These are phyloP conservation scores for Catharus bicknelli DNA, from an alignment of 2,113 vertebrate species.

Conservation along the genomic window DNA sequence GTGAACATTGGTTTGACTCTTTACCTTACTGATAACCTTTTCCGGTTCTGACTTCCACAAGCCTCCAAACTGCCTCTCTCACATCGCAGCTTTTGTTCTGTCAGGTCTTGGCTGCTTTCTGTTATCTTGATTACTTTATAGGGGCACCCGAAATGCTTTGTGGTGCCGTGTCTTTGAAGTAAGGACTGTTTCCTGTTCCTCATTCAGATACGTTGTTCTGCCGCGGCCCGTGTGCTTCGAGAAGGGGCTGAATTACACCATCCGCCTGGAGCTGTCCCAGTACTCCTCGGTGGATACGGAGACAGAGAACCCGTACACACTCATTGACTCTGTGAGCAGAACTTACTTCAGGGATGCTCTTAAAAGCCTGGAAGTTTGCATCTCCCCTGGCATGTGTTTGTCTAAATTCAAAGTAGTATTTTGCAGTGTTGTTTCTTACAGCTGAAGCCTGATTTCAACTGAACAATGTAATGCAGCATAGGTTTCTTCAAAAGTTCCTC, in stretches of 20 bases:
- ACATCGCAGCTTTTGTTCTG: not conserved
- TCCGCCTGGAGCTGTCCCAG: slow-evolving; percentile 86
- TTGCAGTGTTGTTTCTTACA: fast-evolving
- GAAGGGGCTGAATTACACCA: slow-evolving; percentile 89
- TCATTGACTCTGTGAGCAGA: slow-evolving; percentile 93
- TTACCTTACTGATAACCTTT: not conserved
- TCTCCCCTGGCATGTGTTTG: not conserved
- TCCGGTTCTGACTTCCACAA: not conserved
- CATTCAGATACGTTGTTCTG: slow-evolving; percentile 83
- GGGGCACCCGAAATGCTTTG: not conserved
- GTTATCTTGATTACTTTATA: slow-evolving; percentile 19
- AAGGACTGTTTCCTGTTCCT: slow-evolving; percentile 19
- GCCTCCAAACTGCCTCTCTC: not conserved
- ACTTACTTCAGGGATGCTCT: not conserved
- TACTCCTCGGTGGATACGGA: slow-evolving; percentile 82
- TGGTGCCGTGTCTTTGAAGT: not conserved
- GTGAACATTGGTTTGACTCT: not conserved
- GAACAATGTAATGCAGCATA: not conserved
- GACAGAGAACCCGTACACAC: slow-evolving; percentile 87
- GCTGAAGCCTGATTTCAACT: not conserved
- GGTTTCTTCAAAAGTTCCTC: not conserved
- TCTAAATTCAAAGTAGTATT: not conserved
- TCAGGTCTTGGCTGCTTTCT: not conserved
- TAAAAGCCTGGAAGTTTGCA: not conserved
- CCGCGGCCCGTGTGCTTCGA: slow-evolving; percentile 91